Evolutionary conservation across 2,888 invertebrate species (phyloP), one percentile per base, ranked within the genome.

Genomic region (Rhagonycha fulva): DNA sequence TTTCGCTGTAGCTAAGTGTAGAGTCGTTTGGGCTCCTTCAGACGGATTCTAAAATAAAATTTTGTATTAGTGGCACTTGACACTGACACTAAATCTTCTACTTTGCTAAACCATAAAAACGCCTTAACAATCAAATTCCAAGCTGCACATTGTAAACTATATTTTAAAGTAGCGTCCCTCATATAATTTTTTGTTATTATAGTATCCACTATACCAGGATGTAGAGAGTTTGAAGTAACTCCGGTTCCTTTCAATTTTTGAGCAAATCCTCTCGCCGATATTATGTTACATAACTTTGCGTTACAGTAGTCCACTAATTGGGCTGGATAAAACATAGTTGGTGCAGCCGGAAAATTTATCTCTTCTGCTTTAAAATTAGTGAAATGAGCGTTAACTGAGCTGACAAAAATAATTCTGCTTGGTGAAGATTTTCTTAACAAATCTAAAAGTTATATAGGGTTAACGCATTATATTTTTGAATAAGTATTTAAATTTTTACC

Each of bases 211-310:
- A 19, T 19, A 19, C 88, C 88, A n/a, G 88, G 87, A 82, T 87
- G 85, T 9, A 87, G 75, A 14, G 87, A 85, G 75, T 88, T 87
- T 4, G 84, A 84, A 7, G 85, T 85, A 0, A 88, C 84, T 14
- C 85, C 86, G 72, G 79, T 82, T 26, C 82, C 83, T 74, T 82
- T 82, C 4, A 88, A 78, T 70, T 82, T 81, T 72, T 84, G 82
- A 0, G 87, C 86, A 75, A 88, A 84, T 73, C 86, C 86, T 73
- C 84, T 85, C 3, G 87, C 85, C n/a, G 86, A 81, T 63, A 87
- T 83, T 60, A 87, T 82, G 74, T 85, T 86, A 74, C 86, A 86
- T 4, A 87, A 76, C 80, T 88, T 88, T 9, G 86, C 86, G 75
- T 87, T 87, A 0, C 83, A 82, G 74, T 87, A 87, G 23, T 83